These are phyloP conservation scores for Orestias chungarensis DNA, from an alignment of 2,797 vertebrate species.

Conservation along the genomic window DNA sequence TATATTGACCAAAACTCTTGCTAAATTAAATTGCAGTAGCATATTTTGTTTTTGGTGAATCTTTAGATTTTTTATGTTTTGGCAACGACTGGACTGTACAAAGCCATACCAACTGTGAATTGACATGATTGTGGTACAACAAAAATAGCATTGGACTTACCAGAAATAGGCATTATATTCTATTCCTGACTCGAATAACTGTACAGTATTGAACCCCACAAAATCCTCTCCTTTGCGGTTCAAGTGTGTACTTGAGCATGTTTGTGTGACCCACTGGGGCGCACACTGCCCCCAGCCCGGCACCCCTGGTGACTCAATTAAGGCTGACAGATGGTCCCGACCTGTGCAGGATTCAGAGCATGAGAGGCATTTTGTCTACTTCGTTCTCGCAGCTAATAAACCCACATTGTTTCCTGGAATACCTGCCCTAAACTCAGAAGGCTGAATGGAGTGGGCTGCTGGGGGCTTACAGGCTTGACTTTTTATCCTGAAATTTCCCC, in stretches of 20 bases:
- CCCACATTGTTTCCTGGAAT: conserved; percentile 76
- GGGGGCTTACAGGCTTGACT: conserved; percentile 75
- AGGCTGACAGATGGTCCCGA: conserved; percentile 78
- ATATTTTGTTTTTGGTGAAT: conserved; percentile 28
- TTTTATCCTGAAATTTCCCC: conserved; percentile 70
- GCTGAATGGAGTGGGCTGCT: conserved; percentile 65
- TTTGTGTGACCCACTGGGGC: conserved; percentile 66
- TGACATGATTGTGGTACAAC: no score
- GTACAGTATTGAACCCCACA: conserved; percentile 43
- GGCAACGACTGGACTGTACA: conserved; percentile 38
- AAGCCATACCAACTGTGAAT: conserved; percentile 24
- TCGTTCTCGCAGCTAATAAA: conserved; percentile 79
- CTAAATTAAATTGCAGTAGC: conserved; percentile 31
- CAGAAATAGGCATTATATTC: conserved; percentile 54
- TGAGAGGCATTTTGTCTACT: conserved; percentile 71
- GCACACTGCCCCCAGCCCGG: conserved; percentile 62
- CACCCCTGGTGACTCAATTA: conserved; percentile 81
- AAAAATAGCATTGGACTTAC: conserved; percentile 37
- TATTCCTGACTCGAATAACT: conserved; percentile 20
- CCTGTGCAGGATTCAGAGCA: conserved; percentile 81
- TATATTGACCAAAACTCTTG: not conserved
- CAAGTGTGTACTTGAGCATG: conserved; percentile 54
- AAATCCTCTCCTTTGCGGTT: conserved; percentile 41
- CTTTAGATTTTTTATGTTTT: conserved; percentile 46
- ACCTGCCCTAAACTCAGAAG: conserved; percentile 72